Conservation (phyloP, 2,888 invertebrate genomes). For the Habrosyne pyritoides region DNA sequence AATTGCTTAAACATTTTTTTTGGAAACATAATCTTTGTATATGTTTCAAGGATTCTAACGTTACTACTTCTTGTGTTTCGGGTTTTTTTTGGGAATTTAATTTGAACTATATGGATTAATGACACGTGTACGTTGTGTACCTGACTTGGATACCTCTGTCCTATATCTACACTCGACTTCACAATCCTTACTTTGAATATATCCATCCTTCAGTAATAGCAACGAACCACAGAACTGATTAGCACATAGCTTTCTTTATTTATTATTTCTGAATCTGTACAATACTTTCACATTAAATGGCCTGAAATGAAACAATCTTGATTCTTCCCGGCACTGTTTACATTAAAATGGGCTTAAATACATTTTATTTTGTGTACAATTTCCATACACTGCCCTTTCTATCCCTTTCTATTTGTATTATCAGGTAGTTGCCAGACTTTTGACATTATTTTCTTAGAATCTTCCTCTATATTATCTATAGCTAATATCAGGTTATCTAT, state of each 20-base stretch:
- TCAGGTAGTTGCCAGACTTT: constrained; percentile 36
- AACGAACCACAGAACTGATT: background rate
- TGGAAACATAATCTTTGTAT: constrained; percentile 58
- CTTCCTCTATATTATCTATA: constrained; percentile 46
- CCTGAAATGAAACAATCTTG: constrained; percentile 32
- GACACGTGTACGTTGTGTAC: constrained; percentile 32
- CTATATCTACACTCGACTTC: constrained; percentile 25
- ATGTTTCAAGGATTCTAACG: constrained; percentile 42
- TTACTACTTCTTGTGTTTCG: constrained; percentile 47
- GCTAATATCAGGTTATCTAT: constrained; percentile 26
- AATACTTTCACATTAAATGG: constrained; percentile 34
- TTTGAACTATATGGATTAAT: constrained; percentile 20
- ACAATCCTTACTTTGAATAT: constrained; percentile 19
- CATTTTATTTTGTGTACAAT: background rate
- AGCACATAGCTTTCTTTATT: constrained; percentile 55
- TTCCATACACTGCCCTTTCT: background rate
- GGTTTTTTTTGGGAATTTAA: constrained; percentile 31
- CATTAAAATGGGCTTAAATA: background rate
- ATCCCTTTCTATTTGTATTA: constrained; percentile 24
- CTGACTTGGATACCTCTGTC: constrained; percentile 35
- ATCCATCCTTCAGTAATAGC: constrained; percentile 4
- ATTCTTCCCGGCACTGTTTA: constrained; percentile 32
- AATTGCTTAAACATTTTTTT: too few species aligned
- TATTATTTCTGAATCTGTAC: constrained; percentile 32
- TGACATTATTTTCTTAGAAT: constrained; percentile 22